Conservation (phyloP, 1,140 invertebrate genomes). For the Lepidurus arcticus region DNA sequence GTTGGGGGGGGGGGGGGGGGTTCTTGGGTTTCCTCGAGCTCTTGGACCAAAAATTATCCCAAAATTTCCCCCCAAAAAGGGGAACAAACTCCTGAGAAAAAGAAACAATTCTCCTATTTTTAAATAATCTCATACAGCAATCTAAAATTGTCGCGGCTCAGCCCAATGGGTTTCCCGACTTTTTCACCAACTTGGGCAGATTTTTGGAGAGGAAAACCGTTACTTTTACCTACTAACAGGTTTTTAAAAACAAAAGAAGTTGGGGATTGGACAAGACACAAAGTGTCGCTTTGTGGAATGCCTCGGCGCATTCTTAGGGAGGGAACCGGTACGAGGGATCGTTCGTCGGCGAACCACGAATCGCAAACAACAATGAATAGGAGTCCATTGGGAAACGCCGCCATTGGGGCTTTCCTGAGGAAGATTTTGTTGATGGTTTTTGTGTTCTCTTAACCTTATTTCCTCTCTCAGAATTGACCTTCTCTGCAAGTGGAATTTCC, state of each 20-base stretch:
- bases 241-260: no score
- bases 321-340: no score
- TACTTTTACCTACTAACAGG: background rate
- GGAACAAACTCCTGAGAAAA: no score
- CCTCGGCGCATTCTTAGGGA: background rate
- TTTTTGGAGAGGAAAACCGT: background rate
- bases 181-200: fast-evolving
- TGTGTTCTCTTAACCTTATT: background rate
- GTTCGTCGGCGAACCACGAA: background rate
- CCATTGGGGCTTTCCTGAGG: background rate
- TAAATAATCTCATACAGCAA: no score
- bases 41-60: no score
- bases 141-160: no score
- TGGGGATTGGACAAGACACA: no score
- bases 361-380: background rate
- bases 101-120: no score
- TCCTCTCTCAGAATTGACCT: background rate
- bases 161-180: no score
- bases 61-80: no score
- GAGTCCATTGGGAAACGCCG: background rate
- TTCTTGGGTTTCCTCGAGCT: background rate
- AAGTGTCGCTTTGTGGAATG: no score
- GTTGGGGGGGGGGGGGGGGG: background rate
- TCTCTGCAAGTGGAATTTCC: no score
- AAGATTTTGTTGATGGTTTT: background rate